Evolutionary conservation across 2,113 vertebrate genomes (phyloP).

Genomic region (Hippocampus abdominalis): DNA sequence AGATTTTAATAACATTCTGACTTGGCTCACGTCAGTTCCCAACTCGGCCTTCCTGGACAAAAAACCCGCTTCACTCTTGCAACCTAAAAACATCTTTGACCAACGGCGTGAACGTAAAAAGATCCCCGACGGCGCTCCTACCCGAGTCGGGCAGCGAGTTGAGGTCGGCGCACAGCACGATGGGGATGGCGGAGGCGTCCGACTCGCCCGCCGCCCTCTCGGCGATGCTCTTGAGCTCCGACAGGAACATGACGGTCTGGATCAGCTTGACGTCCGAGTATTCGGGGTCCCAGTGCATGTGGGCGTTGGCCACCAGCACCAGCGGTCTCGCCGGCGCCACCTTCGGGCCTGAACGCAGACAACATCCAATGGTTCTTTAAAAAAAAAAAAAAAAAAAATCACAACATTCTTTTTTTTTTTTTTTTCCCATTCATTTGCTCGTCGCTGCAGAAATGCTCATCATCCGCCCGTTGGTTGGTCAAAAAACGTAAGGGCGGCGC

Average conservation of each 20-base stretch:
- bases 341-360: constrained; percentile 77
- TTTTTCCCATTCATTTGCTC: too few species aligned
- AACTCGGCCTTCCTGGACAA: too few species aligned
- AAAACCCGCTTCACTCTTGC: not conserved
- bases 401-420: too few species aligned
- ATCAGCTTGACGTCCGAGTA: constrained; percentile 97
- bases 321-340: constrained; percentile 84
- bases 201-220: constrained; percentile 84
- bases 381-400: not conserved
- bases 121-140: constrained; percentile 43
- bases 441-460: too few species aligned
- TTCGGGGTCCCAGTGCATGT: constrained; percentile 99
- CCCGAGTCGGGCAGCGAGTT: constrained; percentile 98
- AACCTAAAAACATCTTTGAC: too few species aligned
- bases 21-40: too few species aligned
- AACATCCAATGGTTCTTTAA: too few species aligned
- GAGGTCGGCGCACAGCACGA: constrained; percentile 97
- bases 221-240: constrained; percentile 93
- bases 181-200: constrained; percentile 87
- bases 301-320: constrained; percentile 93
- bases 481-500: not conserved
- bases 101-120: too few species aligned
- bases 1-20: too few species aligned
- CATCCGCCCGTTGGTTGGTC: too few species aligned
- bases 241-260: constrained; percentile 99